Base-by-base conservation (phyloP, 64 coral and sea anemone species). In the Stylophora pistillata region DNA sequence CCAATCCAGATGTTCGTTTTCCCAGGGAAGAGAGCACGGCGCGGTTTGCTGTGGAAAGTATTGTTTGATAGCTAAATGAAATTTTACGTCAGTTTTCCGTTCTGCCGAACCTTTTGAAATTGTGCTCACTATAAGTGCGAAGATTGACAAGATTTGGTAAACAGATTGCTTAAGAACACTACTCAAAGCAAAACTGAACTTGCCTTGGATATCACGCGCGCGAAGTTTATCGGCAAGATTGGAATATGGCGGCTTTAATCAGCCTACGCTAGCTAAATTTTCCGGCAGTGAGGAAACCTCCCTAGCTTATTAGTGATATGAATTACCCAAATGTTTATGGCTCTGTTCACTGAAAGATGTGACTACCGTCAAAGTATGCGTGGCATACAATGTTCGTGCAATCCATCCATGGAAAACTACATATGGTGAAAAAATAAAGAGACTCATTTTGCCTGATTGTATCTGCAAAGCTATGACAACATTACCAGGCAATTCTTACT, bases 1-100 rank as follows among this genome's bases (percentile, higher is more conserved):
- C 30, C 9, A 15, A 15, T 84, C 80, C 80, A 84, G 80, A 84
- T 84, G 80, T 84, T 84, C 60, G 13, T 84, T 69, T 84, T 84
- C 80, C 80, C 80, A 84, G 62, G 80, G 80, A 69, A 84, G 59
- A 52, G 69, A 69, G 32, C 80, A 53, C 60, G 5, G 20, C n/a
- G 69, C 66, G 14, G 69, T 84, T 65, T 69, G 62, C 80, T 68
- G 80, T 63, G 62, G 80, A 33, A 53, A 84, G 80, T 62, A 65
- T 53, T 41, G 80, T 69, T 84, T 10, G 21, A 84, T 59, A 84
- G 30, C 53, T 28, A 34, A 68, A 69, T 84, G 60, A 65, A 63
- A 65, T 84, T 84, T 34, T 84, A 68, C 64, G 21, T 25, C 21
- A n/a, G 64, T 25, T 21, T 68, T 21, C 26, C 64, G 20, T 11